These are phyloP conservation scores for Uropsilus gracilis DNA, from an alignment of 2,113 vertebrate species.

Conservation along the genomic window DNA sequence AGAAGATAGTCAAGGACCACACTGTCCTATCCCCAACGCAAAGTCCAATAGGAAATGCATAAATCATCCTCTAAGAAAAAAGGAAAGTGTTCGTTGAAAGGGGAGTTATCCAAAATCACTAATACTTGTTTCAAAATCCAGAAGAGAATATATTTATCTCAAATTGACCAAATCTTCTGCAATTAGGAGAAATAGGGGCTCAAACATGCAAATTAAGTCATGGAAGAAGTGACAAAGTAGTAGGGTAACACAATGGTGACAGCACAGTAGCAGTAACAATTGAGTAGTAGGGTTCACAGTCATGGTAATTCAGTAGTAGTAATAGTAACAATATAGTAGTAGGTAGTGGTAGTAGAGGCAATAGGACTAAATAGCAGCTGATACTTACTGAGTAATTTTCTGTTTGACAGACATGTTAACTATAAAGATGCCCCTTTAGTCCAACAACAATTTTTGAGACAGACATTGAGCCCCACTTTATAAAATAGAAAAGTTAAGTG, in stretches of 20 bases:
- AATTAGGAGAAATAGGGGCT: neutral
- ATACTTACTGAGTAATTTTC: neutral
- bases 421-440: neutral
- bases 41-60: neutral
- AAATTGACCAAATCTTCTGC: neutral
- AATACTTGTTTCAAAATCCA: neutral
- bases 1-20: neutral
- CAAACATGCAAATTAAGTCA: neutral
- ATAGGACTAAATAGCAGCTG: neutral
- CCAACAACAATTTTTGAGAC: neutral
- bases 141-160: neutral
- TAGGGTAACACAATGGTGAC: too few relatives aligned
- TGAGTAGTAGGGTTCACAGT: neutral
- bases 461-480: neutral
- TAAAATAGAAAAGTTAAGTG: neutral
- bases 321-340: neutral
- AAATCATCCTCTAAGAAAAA: neutral
- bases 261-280: neutral
- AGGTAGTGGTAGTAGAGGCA: rapidly evolving
- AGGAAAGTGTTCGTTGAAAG: neutral
- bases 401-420: neutral
- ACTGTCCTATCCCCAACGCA: neutral
- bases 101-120: neutral
- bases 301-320: rapidly evolving
- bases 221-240: neutral